Percentiles rank a stretch among this genome's conserved stretches.
Conservation (phyloP, 2,797 vertebrate species). For the Channa striata region DNA sequence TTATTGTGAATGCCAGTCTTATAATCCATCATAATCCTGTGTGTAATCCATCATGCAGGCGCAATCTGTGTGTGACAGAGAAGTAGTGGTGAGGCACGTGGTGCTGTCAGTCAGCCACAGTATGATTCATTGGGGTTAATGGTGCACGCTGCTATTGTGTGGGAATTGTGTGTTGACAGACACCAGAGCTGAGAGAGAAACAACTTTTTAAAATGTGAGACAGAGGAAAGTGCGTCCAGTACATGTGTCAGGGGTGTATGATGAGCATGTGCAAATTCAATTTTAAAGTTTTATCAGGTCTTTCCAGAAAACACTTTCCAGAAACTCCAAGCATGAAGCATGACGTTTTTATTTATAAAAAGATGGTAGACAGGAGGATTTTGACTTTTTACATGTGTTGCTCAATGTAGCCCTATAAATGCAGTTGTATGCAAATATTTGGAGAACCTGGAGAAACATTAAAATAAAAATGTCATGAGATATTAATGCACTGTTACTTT, state of each 20-base stretch:
- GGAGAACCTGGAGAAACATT: too few relatives aligned
- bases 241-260: conserved; percentile 16
- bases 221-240: not conserved
- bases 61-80: conserved; percentile 64
- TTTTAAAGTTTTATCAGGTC: too few relatives aligned
- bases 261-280: too few relatives aligned
- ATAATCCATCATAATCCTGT: conserved; percentile 74
- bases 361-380: not conserved
- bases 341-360: too few relatives aligned
- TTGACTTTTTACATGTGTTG: too few relatives aligned
- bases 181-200: conserved; percentile 33
- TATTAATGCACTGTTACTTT: too few relatives aligned
- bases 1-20: conserved; percentile 35
- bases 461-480: too few relatives aligned
- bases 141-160: conserved; percentile 49
- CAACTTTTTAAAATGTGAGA: conserved; percentile 34
- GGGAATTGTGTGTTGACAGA: conserved; percentile 24
- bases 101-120: conserved; percentile 56
- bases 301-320: conserved; percentile 10
- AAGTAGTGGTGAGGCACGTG: conserved; percentile 41
- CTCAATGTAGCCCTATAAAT: too few relatives aligned
- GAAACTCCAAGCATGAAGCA: too few relatives aligned
- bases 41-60: conserved; percentile 69
- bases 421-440: too few relatives aligned
- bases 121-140: conserved; percentile 61